These are phyloP conservation scores for Valencia hispanica DNA, from an alignment of 2,797 vertebrate species.

Conservation along the genomic window DNA sequence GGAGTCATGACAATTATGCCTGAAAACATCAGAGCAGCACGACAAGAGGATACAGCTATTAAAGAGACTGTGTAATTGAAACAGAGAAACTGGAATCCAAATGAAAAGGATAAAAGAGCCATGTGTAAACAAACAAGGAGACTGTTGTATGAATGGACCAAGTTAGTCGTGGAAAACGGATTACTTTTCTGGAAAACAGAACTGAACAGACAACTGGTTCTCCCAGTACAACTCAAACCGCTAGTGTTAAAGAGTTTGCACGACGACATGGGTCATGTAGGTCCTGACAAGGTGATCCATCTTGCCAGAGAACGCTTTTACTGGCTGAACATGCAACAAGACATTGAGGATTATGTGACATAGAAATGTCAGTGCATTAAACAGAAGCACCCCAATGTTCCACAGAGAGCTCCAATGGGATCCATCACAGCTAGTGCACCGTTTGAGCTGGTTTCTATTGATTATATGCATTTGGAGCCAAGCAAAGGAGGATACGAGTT, in stretches of 20 bases:
- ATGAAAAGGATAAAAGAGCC: not conserved
- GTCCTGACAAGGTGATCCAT: no score
- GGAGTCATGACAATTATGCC: not conserved
- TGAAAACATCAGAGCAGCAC: constrained; percentile 4
- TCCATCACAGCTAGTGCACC: not conserved
- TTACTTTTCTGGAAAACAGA: not conserved
- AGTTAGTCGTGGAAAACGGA: not conserved
- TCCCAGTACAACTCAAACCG: not conserved
- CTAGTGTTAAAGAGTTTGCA: not conserved
- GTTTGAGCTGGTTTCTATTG: not conserved
- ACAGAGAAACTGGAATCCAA: not conserved
- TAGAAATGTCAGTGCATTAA: not conserved
- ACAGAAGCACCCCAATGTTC: not conserved
- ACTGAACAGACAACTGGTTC: not conserved
- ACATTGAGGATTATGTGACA: not conserved
- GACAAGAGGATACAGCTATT: constrained; percentile 20
- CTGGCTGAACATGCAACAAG: not conserved
- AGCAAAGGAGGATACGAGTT: constrained; percentile 1
- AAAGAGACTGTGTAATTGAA: constrained; percentile 18
- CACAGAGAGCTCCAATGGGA: not conserved
- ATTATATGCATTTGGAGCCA: not conserved
- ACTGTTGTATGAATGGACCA: not conserved
- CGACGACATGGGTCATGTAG: no score
- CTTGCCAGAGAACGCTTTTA: not conserved
- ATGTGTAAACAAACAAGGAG: not conserved